Evolutionary conservation across 2,888 invertebrate genomes (phyloP).

Genomic region (Stenotaenia linearis): DNA sequence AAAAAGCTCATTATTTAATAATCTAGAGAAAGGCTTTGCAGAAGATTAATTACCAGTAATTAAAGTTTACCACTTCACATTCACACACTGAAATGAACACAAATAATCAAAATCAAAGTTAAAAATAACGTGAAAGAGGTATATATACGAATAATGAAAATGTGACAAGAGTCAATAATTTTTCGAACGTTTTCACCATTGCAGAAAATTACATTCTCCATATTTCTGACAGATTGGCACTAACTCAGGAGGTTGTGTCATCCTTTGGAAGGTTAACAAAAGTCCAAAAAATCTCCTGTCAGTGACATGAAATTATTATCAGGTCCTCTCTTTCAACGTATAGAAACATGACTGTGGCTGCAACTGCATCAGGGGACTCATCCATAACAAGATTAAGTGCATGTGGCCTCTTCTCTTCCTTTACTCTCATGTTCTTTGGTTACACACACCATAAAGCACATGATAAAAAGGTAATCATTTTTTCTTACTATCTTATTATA

Average conservation of each 20-base stretch:
- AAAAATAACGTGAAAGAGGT: too few species aligned
- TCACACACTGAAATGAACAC: too few species aligned
- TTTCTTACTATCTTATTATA: background rate
- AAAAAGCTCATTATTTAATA: background rate
- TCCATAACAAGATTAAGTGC: slow-evolving; percentile 19
- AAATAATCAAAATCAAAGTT: too few species aligned
- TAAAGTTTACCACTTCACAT: background rate
- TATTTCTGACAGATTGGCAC: slow-evolving; percentile 7
- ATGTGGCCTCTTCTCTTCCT: background rate
- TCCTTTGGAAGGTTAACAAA: background rate
- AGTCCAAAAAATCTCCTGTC: slow-evolving; percentile 7
- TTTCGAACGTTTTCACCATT: background rate
- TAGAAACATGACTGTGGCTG: slow-evolving; percentile 3
- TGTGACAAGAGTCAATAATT: background rate
- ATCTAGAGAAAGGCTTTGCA: background rate
- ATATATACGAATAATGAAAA: background rate
- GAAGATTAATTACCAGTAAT: background rate
- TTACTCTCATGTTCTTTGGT: slow-evolving; percentile 1
- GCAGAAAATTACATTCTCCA: slow-evolving; percentile 2
- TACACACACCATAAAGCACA: slow-evolving; percentile 15
- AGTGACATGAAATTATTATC: slow-evolving; percentile 5
- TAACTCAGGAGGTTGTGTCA: background rate
- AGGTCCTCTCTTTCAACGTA: slow-evolving; percentile 15
- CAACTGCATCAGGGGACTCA: slow-evolving; percentile 14
- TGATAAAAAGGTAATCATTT: slow-evolving; percentile 11